Percentiles rank a stretch among this genome's conserved stretches.
Evolutionary conservation across 2,113 vertebrate species (phyloP).

Genomic region (Saimiri boliviensis): DNA sequence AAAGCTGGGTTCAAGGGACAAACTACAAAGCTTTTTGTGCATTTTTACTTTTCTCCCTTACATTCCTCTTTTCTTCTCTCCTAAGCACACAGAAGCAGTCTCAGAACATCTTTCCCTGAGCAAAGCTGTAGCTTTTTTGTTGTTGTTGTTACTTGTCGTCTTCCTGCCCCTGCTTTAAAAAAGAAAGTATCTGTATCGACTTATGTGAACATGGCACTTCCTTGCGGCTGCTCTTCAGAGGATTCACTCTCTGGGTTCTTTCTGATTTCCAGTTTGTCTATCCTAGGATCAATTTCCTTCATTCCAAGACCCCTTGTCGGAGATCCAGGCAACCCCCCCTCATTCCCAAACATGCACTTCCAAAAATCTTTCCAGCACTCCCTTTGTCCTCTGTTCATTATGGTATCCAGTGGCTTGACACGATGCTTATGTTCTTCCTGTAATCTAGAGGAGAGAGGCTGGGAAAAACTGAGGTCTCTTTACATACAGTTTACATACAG

Average conservation of each 20-base stretch:
- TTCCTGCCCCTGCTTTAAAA: not conserved
- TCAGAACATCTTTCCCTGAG: not conserved
- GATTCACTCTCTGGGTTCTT: not conserved
- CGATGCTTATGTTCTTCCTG: not conserved
- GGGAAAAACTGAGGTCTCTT: not conserved
- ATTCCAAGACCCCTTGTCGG: not conserved
- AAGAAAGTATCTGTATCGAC: not conserved
- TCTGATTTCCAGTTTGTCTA: not conserved
- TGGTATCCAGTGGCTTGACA: not conserved
- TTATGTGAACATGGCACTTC: not conserved
- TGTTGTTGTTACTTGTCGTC: not conserved
- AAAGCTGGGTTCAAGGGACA: not conserved
- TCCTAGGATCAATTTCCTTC: not conserved
- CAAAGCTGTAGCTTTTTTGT: not conserved
- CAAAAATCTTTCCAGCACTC: not conserved
- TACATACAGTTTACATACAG: not conserved
- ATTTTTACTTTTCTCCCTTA: not conserved
- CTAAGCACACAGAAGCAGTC: not conserved
- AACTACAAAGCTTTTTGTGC: not conserved
- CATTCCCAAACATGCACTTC: conserved; percentile 11
- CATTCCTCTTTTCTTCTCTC: not conserved
- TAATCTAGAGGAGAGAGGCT: not conserved
- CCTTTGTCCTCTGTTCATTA: not conserved
- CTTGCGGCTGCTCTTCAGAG: not conserved
- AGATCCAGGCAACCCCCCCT: not conserved